phyloP scores from a whole-genome alignment of 1,140 invertebrate genomes.

The Oncopodura yosiiana region DNA sequence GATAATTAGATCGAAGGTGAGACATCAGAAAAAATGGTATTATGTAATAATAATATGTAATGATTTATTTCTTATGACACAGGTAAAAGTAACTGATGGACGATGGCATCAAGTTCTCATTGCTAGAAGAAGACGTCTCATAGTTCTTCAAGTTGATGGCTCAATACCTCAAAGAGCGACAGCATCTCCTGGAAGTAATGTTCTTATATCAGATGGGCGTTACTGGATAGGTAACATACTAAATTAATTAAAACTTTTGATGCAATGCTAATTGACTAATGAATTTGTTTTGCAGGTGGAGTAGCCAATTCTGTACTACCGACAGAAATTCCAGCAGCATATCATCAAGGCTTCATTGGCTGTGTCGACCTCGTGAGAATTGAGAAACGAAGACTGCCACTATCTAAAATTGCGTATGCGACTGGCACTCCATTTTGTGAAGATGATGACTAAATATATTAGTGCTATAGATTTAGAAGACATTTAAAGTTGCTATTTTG shows the following conservation, averaged over 20 bases:
- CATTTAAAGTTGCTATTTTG: too few species aligned
- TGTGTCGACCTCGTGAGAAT: conserved; percentile 51
- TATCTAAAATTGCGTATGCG: conserved; percentile 13
- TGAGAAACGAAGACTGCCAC: conserved; percentile 42
- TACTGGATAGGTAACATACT: conserved; percentile 57
- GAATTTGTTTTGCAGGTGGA: neutral
- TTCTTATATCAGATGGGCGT: conserved; percentile 60
- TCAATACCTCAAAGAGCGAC: conserved; percentile 49
- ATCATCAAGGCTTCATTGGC: conserved; percentile 51
- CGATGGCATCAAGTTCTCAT: conserved; percentile 59
- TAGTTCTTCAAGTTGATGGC: conserved; percentile 57
- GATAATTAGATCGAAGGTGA: conserved; percentile 45
- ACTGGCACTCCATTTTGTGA: conserved; percentile 14
- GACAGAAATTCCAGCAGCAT: conserved; percentile 47
- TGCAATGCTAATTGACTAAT: neutral
- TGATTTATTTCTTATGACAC: neutral
- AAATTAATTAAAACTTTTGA: neutral
- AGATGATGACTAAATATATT: too few species aligned
- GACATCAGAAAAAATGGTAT: neutral
- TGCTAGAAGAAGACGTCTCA: conserved; percentile 54
- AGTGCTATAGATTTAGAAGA: too few species aligned
- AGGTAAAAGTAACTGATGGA: conserved; percentile 52
- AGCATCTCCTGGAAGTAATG: conserved; percentile 52
- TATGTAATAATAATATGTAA: neutral
- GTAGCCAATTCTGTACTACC: conserved; percentile 44